phyloP scores from a whole-genome alignment of 2,113 vertebrate species.

The Strigops habroptila region DNA sequence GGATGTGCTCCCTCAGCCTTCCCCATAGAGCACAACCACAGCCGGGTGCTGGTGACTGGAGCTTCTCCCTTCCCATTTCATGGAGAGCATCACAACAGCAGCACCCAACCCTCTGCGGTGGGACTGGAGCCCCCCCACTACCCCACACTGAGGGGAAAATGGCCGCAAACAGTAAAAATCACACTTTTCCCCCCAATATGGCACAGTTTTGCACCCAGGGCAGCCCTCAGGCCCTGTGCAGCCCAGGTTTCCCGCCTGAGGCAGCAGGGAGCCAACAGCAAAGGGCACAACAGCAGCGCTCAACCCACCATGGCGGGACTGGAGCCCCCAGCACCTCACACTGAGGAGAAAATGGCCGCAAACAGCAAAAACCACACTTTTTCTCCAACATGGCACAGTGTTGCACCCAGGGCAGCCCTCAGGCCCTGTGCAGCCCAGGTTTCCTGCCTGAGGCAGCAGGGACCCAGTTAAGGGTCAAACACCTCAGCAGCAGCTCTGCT shows the following conservation, averaged over 20 bases:
- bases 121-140: neutral
- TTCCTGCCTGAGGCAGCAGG: neutral
- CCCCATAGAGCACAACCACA: neutral
- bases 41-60: fast-evolving
- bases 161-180: neutral
- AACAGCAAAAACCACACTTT: neutral
- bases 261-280: neutral
- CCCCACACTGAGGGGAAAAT: neutral
- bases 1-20: neutral
- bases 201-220: too few relatives aligned
- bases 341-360: neutral
- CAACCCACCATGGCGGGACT: too few relatives aligned
- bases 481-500: neutral
- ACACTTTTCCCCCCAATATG: neutral
- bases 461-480: neutral
- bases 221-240: neutral
- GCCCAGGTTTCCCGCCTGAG: neutral
- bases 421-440: neutral
- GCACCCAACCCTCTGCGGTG: neutral
- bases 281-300: constrained; percentile 3
- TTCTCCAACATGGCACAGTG: too few relatives aligned
- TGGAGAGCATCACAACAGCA: neutral
- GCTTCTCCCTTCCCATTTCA: fast-evolving
- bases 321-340: fast-evolving
- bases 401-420: too few relatives aligned